Evolutionary conservation across 2,113 vertebrate species (phyloP).

Genomic region (Passerina amoena): DNA sequence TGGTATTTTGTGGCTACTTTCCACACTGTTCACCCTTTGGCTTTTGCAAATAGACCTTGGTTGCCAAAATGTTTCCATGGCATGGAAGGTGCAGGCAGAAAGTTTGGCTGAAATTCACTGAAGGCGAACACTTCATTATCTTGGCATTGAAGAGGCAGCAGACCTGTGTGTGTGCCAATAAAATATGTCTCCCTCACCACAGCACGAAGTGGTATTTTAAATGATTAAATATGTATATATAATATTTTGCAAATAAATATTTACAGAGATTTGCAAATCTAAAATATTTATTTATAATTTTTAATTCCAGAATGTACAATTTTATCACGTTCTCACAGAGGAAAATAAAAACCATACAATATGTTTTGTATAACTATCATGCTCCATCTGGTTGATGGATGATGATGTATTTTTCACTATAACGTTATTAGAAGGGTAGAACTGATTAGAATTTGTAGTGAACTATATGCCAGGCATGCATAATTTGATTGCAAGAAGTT

Average conservation of each 20-base stretch:
- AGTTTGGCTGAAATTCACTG: background rate
- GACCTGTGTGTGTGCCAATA: background rate
- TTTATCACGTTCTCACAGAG: constrained; percentile 19
- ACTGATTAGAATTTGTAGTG: constrained; percentile 69
- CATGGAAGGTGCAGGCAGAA: background rate
- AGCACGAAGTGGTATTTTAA: background rate
- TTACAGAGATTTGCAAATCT: constrained; percentile 15
- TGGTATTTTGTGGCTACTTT: background rate
- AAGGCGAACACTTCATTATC: background rate
- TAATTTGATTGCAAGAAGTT: constrained; percentile 73
- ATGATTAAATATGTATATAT: background rate
- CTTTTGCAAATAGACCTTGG: background rate
- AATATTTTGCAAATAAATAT: constrained; percentile 49
- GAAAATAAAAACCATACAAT: constrained; percentile 47
- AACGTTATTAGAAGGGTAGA: constrained; percentile 68
- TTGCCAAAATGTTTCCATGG: background rate
- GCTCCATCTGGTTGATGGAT: constrained; percentile 66
- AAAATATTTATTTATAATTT: constrained; percentile 43
- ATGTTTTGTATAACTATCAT: constrained; percentile 61
- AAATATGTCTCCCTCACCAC: background rate
- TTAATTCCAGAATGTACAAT: constrained; percentile 27
- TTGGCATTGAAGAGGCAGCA: background rate
- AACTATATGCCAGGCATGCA: constrained; percentile 59
- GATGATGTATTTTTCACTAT: constrained; percentile 65
- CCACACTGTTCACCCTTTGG: background rate